A percentile compares a stretch with the other conserved stretches of the same genome.
Conservation (phyloP, 37 sponge, comb jelly and placozoan species). For the Aphrocallistes beatrix region DNA sequence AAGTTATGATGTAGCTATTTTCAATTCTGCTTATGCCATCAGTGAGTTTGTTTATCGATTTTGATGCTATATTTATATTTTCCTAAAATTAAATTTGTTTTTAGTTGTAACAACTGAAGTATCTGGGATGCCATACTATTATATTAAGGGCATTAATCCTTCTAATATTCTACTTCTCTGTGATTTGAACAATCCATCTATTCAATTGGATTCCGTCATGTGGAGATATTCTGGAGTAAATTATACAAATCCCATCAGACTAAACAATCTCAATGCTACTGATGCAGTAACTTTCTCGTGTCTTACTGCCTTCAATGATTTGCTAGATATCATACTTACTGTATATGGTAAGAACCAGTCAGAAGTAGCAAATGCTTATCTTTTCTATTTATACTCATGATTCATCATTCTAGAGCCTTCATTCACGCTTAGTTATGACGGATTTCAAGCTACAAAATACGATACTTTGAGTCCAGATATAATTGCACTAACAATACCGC, state of each 20-base stretch:
- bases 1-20: neutral
- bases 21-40: neutral
- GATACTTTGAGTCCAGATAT: neutral
- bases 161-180: neutral
- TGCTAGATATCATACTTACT: too few relatives aligned
- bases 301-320: too few relatives aligned
- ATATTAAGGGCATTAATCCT: neutral
- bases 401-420: neutral
- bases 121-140: neutral
- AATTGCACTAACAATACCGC: neutral
- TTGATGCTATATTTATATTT: too few relatives aligned
- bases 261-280: neutral
- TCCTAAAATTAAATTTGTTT: too few relatives aligned
- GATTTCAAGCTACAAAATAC: neutral
- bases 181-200: neutral
- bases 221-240: neutral
- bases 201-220: neutral
- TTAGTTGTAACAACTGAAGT: neutral
- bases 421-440: neutral
- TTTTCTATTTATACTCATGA: too few relatives aligned
- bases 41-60: neutral
- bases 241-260: neutral
- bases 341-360: too few relatives aligned
- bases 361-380: too few relatives aligned
- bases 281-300: too few relatives aligned